Conservation (phyloP, 2,888 invertebrate genomes). For the Seira ritae region DNA sequence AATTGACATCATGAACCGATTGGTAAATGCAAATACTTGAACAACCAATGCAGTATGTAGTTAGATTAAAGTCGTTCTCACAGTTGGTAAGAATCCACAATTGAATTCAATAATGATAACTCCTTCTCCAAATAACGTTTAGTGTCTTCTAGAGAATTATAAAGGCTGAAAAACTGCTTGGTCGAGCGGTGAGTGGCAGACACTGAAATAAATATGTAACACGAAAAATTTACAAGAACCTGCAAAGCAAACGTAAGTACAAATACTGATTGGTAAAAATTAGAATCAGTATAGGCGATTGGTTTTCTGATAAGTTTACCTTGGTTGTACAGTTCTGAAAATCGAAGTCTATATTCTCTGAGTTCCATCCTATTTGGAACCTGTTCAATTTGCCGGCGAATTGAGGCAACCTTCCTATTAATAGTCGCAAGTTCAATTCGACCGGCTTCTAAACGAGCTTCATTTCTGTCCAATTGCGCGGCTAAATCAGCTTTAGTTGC, state of each 20-base stretch:
- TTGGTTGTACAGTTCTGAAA: conserved; percentile 97
- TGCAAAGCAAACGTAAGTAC: too few relatives aligned
- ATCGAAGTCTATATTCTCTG: conserved; percentile 95
- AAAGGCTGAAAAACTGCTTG: conserved; percentile 96
- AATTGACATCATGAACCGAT: too few relatives aligned
- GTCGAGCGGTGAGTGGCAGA: conserved; percentile 97
- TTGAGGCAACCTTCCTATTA: conserved; percentile 86
- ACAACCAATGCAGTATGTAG: conserved; percentile 2
- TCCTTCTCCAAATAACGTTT: conserved; percentile 95
- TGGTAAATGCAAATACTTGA: too few relatives aligned
- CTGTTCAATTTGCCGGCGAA: conserved; percentile 92
- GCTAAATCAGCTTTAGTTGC: conserved; percentile 64
- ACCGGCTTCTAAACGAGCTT: conserved; percentile 79
- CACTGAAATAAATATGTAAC: conserved; percentile 80
- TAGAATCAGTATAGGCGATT: conserved; percentile 5
- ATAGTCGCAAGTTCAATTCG: conserved; percentile 85
- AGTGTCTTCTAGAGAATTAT: conserved; percentile 96
- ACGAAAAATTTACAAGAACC: too few relatives aligned
- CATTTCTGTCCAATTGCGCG: conserved; percentile 79
- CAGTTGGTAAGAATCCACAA: conserved; percentile 91
- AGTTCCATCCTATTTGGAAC: conserved; percentile 95
- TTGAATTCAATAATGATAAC: conserved; percentile 89
- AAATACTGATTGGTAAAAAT: too few relatives aligned
- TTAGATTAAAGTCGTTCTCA: conserved; percentile 77
- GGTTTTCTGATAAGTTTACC: conserved; percentile 77